Evolutionary conservation across 2,113 vertebrate genomes (phyloP), one percentile per base, ranked within the genome.

Genomic region (Carassius auratus): DNA sequence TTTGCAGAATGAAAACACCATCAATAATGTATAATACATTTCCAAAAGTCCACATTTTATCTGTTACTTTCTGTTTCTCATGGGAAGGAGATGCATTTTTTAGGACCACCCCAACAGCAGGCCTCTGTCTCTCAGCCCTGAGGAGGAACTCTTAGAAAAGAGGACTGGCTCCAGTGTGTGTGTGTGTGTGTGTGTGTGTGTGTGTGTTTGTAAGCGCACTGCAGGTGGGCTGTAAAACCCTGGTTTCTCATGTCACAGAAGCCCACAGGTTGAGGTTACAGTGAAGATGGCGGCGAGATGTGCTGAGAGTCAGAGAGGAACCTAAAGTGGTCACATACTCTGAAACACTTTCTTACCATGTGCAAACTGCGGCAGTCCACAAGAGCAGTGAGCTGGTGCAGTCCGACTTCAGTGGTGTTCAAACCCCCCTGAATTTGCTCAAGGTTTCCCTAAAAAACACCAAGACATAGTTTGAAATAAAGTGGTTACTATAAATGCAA

Each of bases 321-420:
- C 21, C 38, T 12, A 21, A 74, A 23, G 14, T 7, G 5, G 42
- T 77, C 12, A 52, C n/a, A 7, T 21, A 26, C 12, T n/a, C 1
- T 36, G 4, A 79, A 69, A n/a, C 33, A 82, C 96, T 42, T 42
- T 42, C 42, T 97, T 94, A 99, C 98, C 98, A 99, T 94, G 91
- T 99, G 98, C 78, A 99, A 94, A 91, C 98, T 98, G 78, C 97
- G 97, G 59, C 98, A 99, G 94, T 99, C 98, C 76, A 99, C 98
- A 89, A 99, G 92, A 68, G 98, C 98, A 0, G 98, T 99, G 91
- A 99, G 95, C 91, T 98, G 98, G 92, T 99, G 98, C 75, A 99
- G 92, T 91, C 95, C 96, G 90, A 97, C 95, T 92, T 99, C 98
- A 0, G 97, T 99, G 91, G 95, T 92, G 48, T 99, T 99, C 89